phyloP scores from a whole-genome alignment of 2,888 invertebrate genomes.

The Drosophila neutralis region DNA sequence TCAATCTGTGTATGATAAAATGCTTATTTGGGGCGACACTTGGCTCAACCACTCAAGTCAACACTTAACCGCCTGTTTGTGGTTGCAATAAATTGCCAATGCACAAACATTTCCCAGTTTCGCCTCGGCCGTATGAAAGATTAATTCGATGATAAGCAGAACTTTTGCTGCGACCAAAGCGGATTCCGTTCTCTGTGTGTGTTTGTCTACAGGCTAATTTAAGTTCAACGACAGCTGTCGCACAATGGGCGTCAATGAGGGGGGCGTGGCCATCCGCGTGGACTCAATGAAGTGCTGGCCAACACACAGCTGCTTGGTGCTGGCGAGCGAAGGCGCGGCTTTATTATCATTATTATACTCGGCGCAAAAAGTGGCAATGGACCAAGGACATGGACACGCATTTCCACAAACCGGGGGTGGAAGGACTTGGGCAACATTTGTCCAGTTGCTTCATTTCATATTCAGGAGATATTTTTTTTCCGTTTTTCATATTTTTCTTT shows the following conservation, averaged over 20 bases:
- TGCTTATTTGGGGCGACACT: constrained; percentile 72
- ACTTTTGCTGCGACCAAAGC: constrained; percentile 67
- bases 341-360: constrained; percentile 79
- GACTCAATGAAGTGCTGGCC: constrained; percentile 4
- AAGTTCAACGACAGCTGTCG: constrained; percentile 78
- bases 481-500: constrained; percentile 52
- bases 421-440: constrained; percentile 53
- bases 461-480: constrained; percentile 69
- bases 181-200: constrained; percentile 56
- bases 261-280: constrained; percentile 30
- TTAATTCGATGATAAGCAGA: constrained; percentile 75
- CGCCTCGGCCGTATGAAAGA: constrained; percentile 74
- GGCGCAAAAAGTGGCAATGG: constrained; percentile 60
- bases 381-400: constrained; percentile 21
- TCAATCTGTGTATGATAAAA: constrained; percentile 81
- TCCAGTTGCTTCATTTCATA: constrained; percentile 81
- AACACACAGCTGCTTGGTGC: constrained; percentile 57
- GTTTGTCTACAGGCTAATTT: constrained; percentile 76
- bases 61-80: constrained; percentile 33
- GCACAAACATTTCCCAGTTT: constrained; percentile 49
- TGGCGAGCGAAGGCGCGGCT: constrained; percentile 56
- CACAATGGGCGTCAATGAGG: constrained; percentile 44
- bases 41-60: constrained; percentile 25
- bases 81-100: constrained; percentile 73
- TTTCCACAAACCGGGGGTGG: not conserved